Evolutionary conservation across 2,888 invertebrate species (phyloP).

Genomic region (Drosophila phalerata): DNA sequence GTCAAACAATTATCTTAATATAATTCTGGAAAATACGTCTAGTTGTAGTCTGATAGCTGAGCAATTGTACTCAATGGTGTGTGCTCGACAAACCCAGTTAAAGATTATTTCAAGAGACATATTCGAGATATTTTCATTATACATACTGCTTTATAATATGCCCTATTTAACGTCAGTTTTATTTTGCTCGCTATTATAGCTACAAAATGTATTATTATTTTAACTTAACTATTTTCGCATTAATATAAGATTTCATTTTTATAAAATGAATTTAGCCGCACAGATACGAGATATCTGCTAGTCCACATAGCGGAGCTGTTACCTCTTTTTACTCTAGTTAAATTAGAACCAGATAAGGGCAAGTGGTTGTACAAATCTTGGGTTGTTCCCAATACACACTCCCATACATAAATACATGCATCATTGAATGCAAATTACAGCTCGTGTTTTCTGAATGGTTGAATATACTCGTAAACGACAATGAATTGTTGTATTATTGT

Average conservation of each 20-base stretch:
- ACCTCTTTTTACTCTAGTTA: not conserved
- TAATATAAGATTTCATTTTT: not conserved
- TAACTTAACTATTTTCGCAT: too few species aligned
- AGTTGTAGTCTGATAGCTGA: not conserved
- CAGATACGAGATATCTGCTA: not conserved
- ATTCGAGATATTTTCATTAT: too few species aligned
- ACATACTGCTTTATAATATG: not conserved
- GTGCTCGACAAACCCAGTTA: not conserved
- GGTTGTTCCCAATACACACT: conserved; percentile 5
- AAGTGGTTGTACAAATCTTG: conserved; percentile 2
- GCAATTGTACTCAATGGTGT: not conserved
- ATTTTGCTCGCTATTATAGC: not conserved
- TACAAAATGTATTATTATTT: not conserved
- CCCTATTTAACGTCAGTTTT: too few species aligned
- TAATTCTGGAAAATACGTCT: conserved; percentile 28
- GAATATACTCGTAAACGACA: conserved; percentile 3
- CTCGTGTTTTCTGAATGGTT: not conserved
- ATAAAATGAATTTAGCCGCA: not conserved
- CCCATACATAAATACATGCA: not conserved
- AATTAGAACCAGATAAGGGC: not conserved
- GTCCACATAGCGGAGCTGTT: not conserved
- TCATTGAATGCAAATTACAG: not conserved
- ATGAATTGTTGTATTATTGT: not conserved
- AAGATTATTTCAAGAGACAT: too few species aligned
- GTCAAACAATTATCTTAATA: conserved; percentile 20